Percentiles rank a stretch among this genome's conserved stretches.
These are phyloP conservation scores for Beaufortia kweichowensis DNA, from an alignment of 2,113 vertebrate genomes.

Conservation along the genomic window DNA sequence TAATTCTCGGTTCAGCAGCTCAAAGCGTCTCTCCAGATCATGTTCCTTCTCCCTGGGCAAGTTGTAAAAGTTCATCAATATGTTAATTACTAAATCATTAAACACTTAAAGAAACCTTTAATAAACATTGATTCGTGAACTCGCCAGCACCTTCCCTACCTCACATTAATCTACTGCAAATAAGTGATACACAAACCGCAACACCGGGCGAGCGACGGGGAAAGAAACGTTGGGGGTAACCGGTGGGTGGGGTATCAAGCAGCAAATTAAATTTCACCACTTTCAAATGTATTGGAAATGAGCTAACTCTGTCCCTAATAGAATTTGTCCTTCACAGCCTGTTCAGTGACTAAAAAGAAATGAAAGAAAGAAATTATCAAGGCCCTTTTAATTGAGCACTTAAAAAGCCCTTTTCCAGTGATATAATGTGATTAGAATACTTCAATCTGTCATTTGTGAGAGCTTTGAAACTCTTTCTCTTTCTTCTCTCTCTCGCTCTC, in stretches of 20 bases:
- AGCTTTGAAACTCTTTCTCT: conserved; percentile 65
- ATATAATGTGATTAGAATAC: conserved; percentile 81
- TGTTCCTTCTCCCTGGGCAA: conserved; percentile 99
- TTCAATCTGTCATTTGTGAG: conserved; percentile 70
- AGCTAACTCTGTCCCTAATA: conserved; percentile 75
- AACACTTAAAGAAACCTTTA: conserved; percentile 96
- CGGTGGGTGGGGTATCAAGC: conserved; percentile 36
- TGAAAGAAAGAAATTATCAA: conserved; percentile 70
- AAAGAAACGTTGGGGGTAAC: conserved; percentile 9
- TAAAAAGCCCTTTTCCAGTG: conserved; percentile 70
- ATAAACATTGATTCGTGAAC: conserved; percentile 91
- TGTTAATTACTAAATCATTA: conserved; percentile 99
- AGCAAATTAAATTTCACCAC: conserved; percentile 76
- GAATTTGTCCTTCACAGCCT: conserved; percentile 78
- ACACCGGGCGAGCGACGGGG: conserved; percentile 15
- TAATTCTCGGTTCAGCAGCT: conserved; percentile 96
- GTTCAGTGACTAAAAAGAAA: conserved; percentile 59
- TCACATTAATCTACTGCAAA: conserved; percentile 97
- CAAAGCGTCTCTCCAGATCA: conserved; percentile 97
- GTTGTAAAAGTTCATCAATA: conserved; percentile 98
- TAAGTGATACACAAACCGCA: conserved; percentile 86
- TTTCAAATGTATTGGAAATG: conserved; percentile 76
- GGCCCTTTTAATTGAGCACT: conserved; percentile 77
- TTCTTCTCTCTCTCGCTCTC: conserved; percentile 20
- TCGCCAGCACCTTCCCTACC: conserved; percentile 83